phyloP scores from a whole-genome alignment of 2,797 vertebrate genomes.

The Meriones psammophilus region DNA sequence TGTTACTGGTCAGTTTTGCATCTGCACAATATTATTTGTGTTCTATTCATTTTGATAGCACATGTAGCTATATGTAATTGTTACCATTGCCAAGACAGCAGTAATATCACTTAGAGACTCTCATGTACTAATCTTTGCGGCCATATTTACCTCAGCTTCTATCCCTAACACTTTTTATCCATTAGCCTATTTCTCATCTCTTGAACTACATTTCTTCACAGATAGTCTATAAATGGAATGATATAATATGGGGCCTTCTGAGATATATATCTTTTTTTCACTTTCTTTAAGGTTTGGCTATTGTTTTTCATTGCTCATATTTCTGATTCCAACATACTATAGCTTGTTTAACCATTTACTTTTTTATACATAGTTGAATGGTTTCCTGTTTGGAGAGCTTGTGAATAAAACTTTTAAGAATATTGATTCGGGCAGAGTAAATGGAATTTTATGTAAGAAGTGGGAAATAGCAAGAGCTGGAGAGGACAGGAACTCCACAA shows the following conservation, averaged over 20 bases:
- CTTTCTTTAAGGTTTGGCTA: slow-evolving; percentile 51
- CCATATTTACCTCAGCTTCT: not conserved
- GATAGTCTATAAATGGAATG: not conserved
- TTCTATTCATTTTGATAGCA: not conserved
- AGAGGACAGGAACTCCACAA: too few species aligned
- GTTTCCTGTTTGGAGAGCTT: slow-evolving; percentile 48
- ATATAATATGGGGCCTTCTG: slow-evolving; percentile 11
- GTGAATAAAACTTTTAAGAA: slow-evolving; percentile 53
- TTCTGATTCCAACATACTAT: slow-evolving; percentile 1
- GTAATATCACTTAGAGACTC: not conserved
- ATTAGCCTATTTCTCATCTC: not conserved
- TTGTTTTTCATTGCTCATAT: slow-evolving; percentile 54
- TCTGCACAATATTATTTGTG: not conserved
- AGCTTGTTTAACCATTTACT: slow-evolving; percentile 19
- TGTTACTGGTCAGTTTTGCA: slow-evolving; percentile 2
- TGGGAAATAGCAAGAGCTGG: too few species aligned
- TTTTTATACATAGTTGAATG: slow-evolving; percentile 29
- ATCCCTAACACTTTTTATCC: not conserved
- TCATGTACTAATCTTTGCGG: not conserved
- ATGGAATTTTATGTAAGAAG: too few species aligned
- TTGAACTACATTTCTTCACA: slow-evolving; percentile 10
- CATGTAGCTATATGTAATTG: not conserved
- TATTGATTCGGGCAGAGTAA: too few species aligned
- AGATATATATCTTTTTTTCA: slow-evolving; percentile 3
- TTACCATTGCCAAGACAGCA: not conserved